phyloP scores from a whole-genome alignment of 2,113 vertebrate genomes.

The Ochotona curzoniae region DNA sequence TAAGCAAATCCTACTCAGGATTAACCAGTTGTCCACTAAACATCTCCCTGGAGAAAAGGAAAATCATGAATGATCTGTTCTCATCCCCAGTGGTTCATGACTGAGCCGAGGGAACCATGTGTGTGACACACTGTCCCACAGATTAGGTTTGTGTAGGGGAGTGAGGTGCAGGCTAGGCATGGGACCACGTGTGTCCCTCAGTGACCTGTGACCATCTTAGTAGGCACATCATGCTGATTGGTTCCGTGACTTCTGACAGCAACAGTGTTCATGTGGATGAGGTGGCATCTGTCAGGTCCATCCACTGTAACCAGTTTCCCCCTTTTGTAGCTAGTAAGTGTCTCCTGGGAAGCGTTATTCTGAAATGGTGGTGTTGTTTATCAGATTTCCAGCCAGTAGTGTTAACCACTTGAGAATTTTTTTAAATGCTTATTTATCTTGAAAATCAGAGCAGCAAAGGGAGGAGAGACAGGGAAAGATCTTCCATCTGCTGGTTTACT shows the following conservation, averaged over 20 bases:
- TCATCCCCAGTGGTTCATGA: background rate
- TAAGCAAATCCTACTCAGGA: background rate
- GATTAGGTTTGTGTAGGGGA: background rate
- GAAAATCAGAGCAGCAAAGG: too few relatives aligned
- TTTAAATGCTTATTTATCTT: too few relatives aligned
- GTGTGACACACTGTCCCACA: background rate
- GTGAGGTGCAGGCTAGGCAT: background rate
- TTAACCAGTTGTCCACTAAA: background rate
- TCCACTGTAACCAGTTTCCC: background rate
- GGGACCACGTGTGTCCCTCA: too few relatives aligned
- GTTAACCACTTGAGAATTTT: too few relatives aligned
- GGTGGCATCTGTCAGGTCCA: background rate
- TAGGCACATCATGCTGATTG: background rate
- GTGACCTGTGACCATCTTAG: too few relatives aligned
- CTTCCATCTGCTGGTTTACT: too few relatives aligned
- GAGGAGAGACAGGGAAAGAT: too few relatives aligned
- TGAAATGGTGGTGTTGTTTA: background rate
- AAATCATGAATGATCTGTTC: background rate
- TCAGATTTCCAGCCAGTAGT: too few relatives aligned
- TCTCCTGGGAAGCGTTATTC: background rate
- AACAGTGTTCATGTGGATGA: background rate
- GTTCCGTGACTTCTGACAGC: background rate
- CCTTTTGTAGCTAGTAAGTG: background rate
- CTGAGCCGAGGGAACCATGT: background rate
- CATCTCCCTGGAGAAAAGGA: constrained; percentile 36